Evolutionary conservation across 1,140 invertebrate genomes (phyloP).

Genomic region (Belonocnema kinseyi): DNA sequence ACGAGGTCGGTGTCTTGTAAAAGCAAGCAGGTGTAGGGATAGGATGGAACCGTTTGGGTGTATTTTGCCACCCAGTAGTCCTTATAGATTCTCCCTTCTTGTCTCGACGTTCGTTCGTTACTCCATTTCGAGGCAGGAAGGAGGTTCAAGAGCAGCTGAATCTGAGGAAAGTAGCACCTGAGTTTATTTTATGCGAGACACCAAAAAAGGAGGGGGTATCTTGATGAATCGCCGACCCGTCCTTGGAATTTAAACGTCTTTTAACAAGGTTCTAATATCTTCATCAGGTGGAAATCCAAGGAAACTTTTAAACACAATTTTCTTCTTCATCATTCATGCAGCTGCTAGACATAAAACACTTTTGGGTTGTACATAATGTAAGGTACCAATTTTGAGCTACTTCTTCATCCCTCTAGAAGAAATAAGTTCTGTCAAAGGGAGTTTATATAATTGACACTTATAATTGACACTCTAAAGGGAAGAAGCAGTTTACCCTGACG

Average conservation of each 20-base stretch:
- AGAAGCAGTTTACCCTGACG: too few relatives aligned
- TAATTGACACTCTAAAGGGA: too few relatives aligned
- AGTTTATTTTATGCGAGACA: slow-evolving; percentile 42
- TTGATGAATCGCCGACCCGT: slow-evolving; percentile 41
- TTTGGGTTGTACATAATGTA: too few relatives aligned
- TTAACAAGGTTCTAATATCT: slow-evolving; percentile 29
- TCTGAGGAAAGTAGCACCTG: slow-evolving; percentile 64
- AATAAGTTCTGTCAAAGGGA: too few relatives aligned
- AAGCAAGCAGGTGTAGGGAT: slow-evolving; percentile 63
- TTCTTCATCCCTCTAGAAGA: too few relatives aligned
- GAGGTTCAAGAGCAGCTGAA: slow-evolving; percentile 63
- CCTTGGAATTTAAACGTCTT: slow-evolving; percentile 27
- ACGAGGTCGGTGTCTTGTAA: slow-evolving; percentile 51
- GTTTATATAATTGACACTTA: too few relatives aligned
- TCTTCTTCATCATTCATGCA: background rate
- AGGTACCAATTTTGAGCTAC: too few relatives aligned
- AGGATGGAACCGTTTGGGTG: slow-evolving; percentile 53
- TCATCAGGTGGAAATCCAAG: background rate
- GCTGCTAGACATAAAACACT: too few relatives aligned
- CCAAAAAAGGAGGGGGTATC: slow-evolving; percentile 29
- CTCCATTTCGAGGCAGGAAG: slow-evolving; percentile 47
- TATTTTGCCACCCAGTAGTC: slow-evolving; percentile 66
- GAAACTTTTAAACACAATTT: background rate
- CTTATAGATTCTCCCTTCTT: slow-evolving; percentile 57
- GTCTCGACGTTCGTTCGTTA: slow-evolving; percentile 49